Conservation (phyloP, 2,888 invertebrate species). For the Linnaemya tessellans region DNA sequence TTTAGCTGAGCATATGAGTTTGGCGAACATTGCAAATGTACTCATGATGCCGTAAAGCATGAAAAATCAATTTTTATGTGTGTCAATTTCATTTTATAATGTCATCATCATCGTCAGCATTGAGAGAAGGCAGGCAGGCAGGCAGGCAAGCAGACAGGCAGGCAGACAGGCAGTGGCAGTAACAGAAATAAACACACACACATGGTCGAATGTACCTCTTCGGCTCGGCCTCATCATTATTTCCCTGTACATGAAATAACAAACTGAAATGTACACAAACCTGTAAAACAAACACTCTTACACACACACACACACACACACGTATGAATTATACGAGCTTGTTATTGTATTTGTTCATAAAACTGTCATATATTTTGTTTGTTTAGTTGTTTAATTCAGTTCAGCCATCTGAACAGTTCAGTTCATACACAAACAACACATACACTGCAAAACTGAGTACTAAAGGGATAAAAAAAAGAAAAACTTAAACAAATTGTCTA, state of each 20-base stretch:
- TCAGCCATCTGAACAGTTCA: conserved; percentile 57
- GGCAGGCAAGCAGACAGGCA: background rate
- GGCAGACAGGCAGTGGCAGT: background rate
- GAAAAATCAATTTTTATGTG: conserved; percentile 69
- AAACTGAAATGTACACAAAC: background rate
- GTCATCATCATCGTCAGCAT: conserved; percentile 66
- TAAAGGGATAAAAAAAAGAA: background rate
- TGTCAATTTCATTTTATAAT: conserved; percentile 73
- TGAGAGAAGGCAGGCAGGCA: conserved; percentile 21
- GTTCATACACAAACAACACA: conserved; percentile 12
- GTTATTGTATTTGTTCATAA: conserved; percentile 25
- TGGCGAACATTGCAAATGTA: conserved; percentile 25
- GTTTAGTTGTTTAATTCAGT: conserved; percentile 51
- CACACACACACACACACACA: background rate
- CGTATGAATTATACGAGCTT: background rate
- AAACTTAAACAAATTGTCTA: conserved; percentile 41
- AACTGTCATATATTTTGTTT: conserved; percentile 43
- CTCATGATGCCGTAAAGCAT: conserved; percentile 51
- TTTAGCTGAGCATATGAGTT: background rate
- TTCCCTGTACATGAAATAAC: background rate
- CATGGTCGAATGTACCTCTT: conserved; percentile 6
- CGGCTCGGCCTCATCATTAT: conserved; percentile 15
- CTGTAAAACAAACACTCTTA: background rate
- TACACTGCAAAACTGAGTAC: background rate
- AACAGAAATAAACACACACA: conserved; percentile 34